A percentile compares a stretch with the other conserved stretches of the same genome.
Evolutionary conservation across 2,888 invertebrate species (phyloP).

Genomic region (Hyles lineata): DNA sequence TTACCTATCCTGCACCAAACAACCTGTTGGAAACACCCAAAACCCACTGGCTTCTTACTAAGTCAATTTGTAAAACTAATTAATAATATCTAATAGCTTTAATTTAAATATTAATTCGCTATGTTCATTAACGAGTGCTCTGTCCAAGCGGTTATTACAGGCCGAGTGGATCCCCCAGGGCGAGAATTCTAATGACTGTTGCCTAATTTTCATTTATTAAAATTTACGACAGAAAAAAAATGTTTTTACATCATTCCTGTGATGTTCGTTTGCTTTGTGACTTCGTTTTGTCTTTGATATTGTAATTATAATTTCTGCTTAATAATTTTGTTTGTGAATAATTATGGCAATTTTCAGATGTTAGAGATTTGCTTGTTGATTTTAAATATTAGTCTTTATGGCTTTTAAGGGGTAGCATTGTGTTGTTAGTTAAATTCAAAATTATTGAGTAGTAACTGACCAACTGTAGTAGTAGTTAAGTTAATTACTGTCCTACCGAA

Average conservation of each 20-base stretch:
- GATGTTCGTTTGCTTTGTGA: constrained; percentile 45
- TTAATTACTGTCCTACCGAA: no score
- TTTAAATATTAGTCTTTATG: no score
- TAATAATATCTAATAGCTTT: background rate
- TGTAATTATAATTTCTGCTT: background rate
- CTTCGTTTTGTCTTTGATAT: constrained; percentile 32
- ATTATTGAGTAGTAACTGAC: fast-evolving
- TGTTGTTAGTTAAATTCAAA: no score
- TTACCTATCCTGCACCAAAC: no score
- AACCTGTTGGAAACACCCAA: no score
- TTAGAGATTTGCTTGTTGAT: no score
- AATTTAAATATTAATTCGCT: constrained; percentile 22
- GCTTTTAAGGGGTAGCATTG: no score
- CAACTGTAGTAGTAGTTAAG: no score
- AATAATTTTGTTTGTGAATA: constrained; percentile 2
- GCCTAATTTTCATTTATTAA: constrained; percentile 73
- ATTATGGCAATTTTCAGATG: background rate
- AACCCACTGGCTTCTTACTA: no score
- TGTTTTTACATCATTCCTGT: constrained; percentile 49
- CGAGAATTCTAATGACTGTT: constrained; percentile 65
- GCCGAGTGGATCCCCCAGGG: constrained; percentile 58
- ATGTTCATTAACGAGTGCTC: constrained; percentile 40
- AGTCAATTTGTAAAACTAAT: background rate
- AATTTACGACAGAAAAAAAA: constrained; percentile 53
- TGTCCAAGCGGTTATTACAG: constrained; percentile 60